These are phyloP conservation scores for Stylophora pistillata DNA, from an alignment of 64 coral and sea anemone species.

Conservation along the genomic window DNA sequence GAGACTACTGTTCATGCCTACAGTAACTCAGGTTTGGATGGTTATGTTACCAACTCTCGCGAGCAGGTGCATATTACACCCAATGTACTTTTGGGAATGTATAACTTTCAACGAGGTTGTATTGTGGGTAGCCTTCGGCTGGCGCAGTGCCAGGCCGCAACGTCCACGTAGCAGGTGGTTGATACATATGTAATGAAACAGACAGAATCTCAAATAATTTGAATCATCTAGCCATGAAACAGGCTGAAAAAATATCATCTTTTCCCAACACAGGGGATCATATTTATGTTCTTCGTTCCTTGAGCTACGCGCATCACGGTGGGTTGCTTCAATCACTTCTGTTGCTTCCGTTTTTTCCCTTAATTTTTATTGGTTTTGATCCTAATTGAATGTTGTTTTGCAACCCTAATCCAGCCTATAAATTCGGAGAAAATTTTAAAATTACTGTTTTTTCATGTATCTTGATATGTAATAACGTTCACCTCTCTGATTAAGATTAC, in stretches of 20 bases:
- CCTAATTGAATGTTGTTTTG: neutral
- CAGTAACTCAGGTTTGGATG: too few species aligned
- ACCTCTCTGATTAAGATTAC: neutral
- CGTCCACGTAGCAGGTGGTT: slow-evolving; percentile 7
- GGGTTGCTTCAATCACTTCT: neutral
- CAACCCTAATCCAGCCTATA: neutral
- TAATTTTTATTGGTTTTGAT: neutral
- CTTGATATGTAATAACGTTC: neutral
- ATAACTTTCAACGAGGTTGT: too few species aligned
- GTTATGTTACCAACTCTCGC: too few species aligned
- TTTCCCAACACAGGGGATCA: slow-evolving; percentile 31
- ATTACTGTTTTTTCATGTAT: neutral
- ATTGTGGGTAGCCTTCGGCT: neutral
- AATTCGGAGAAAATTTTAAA: neutral
- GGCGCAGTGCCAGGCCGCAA: slow-evolving; percentile 2
- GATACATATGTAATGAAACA: neutral
- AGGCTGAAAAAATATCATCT: neutral
- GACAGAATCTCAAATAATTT: neutral
- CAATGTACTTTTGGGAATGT: too few species aligned
- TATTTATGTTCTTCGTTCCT: slow-evolving; percentile 52
- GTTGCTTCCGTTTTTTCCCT: too few species aligned
- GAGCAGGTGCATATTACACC: too few species aligned
- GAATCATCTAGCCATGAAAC: neutral
- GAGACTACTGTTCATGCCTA: too few species aligned
- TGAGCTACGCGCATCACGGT: slow-evolving; percentile 68